These are phyloP conservation scores for Orchestia grillus DNA, from an alignment of 1,140 invertebrate species.

Conservation along the genomic window DNA sequence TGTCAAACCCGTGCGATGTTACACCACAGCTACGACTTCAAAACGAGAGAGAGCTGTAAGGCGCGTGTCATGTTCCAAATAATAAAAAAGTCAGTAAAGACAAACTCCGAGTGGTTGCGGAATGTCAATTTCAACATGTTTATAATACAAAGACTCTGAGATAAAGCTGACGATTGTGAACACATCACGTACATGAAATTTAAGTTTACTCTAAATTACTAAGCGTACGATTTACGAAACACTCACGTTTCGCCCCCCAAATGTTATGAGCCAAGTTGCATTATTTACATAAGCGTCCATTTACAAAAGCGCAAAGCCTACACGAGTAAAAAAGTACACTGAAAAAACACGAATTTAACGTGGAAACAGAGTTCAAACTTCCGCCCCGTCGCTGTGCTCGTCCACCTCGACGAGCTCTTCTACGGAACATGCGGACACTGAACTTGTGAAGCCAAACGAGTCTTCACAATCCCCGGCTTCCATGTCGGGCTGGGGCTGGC, in stretches of 20 bases:
- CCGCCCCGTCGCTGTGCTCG: not conserved
- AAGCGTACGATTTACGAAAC: not conserved
- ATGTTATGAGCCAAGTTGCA: not conserved
- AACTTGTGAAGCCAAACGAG: not conserved
- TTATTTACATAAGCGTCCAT: not conserved
- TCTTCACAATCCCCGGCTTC: not conserved
- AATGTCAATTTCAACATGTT: not conserved
- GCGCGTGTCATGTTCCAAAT: no score
- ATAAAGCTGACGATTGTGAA: not conserved
- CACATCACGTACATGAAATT: not conserved
- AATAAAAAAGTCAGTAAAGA: no score
- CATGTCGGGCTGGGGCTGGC: not conserved
- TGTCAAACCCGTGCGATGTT: no score
- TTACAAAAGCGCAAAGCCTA: not conserved
- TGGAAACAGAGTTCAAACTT: no score
- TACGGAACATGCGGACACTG: not conserved
- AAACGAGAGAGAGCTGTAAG: no score
- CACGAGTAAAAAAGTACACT: not conserved
- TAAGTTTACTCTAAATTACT: not conserved
- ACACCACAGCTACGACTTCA: no score
- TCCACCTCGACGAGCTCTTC: not conserved
- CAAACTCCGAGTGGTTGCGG: no score
- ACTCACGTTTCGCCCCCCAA: not conserved
- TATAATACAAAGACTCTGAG: not conserved
- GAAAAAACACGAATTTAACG: no score